These are phyloP conservation scores for Petroica traversi DNA, from an alignment of 2,113 vertebrate species.

Conservation along the genomic window DNA sequence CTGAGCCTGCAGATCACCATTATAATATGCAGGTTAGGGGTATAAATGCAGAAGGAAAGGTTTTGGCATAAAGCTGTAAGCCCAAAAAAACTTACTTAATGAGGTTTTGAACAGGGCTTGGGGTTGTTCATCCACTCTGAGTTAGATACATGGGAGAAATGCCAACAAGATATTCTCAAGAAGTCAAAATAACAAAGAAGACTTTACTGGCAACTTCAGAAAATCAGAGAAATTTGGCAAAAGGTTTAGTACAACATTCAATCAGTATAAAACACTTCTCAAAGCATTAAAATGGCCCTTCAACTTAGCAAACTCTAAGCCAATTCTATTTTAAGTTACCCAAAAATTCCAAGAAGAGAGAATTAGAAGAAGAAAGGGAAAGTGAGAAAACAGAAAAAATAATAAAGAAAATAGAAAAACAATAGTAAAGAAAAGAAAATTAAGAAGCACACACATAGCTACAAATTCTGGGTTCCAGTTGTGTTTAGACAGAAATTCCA, in stretches of 20 bases:
- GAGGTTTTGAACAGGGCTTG: not conserved
- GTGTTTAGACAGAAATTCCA: not conserved
- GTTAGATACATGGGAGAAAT: not conserved
- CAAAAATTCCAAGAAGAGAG: not conserved
- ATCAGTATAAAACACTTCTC: not conserved
- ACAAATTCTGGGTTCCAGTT: not conserved
- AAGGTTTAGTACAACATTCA: not conserved
- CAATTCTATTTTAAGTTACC: not conserved
- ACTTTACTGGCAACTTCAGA: not conserved
- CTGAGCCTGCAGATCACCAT: not conserved
- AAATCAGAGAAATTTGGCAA: not conserved
- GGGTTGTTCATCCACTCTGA: not conserved
- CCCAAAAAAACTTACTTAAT: not conserved
- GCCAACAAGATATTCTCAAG: not conserved
- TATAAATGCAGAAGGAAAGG: not conserved
- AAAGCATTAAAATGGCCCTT: not conserved
- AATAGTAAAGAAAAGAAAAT: too few relatives aligned
- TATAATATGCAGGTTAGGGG: not conserved
- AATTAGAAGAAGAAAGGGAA: not conserved
- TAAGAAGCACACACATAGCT: not conserved
- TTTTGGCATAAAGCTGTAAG: not conserved
- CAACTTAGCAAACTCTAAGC: not conserved
- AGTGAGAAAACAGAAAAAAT: not conserved
- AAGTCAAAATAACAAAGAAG: not conserved
- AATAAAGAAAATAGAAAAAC: not conserved